phyloP scores from a whole-genome alignment of 23 tunicate genomes.

The Botrylloides violaceus region DNA sequence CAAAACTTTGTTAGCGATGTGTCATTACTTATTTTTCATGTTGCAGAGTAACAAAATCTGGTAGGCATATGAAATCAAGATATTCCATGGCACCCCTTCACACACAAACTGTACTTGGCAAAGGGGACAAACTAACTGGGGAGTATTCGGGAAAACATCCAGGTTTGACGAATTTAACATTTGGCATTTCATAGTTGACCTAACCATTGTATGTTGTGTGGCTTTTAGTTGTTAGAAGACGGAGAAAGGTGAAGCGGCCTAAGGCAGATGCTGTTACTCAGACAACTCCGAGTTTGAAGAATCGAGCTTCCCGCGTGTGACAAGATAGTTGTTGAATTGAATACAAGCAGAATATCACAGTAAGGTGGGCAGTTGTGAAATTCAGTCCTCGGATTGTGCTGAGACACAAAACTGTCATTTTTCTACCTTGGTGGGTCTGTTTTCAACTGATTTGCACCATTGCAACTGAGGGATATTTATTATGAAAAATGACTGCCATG shows the following conservation, averaged over 20 bases:
- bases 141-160: slow-evolving; percentile 66
- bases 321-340: no score
- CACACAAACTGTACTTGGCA: slow-evolving; percentile 51
- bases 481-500: no score
- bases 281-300: slow-evolving; percentile 36
- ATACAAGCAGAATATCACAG: no score
- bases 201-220: neutral
- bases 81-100: slow-evolving; percentile 82
- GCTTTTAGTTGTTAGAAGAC: slow-evolving; percentile 38
- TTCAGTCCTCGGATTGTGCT: no score
- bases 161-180: slow-evolving; percentile 20
- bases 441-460: no score
- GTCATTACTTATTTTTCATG: no score
- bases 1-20: no score
- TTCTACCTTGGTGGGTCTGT: no score
- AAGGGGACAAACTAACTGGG: slow-evolving; percentile 68
- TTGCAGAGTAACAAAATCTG: no score
- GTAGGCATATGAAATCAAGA: slow-evolving; percentile 22
- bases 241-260: slow-evolving; percentile 32
- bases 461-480: no score
- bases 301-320: neutral
- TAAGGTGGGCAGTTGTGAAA: no score
- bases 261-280: slow-evolving; percentile 51
- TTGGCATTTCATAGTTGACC: neutral
- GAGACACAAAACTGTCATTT: no score